A percentile compares a stretch with the other conserved stretches of the same genome.
Conservation (phyloP, 2,888 invertebrate genomes). For the Tetragonula carbonaria region DNA sequence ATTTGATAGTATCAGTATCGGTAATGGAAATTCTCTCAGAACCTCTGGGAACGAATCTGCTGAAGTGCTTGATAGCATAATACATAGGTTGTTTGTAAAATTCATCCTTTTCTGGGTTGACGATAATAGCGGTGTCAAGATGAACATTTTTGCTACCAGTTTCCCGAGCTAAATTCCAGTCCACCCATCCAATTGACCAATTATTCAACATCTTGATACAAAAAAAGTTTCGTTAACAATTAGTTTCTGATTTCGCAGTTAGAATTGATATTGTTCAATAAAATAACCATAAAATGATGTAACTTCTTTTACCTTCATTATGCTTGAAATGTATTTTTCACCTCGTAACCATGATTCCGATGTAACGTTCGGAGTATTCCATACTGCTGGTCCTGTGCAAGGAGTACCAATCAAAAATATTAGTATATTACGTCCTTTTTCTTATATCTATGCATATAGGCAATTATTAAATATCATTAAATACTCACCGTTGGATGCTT, state of each 20-base stretch:
- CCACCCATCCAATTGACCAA: conserved; percentile 89
- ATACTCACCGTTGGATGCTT: conserved; percentile 89
- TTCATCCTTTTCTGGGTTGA: conserved; percentile 87
- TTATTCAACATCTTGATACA: conserved; percentile 36
- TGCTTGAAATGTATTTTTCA: conserved; percentile 87
- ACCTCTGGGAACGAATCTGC: conserved; percentile 82
- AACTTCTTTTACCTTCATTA: conserved; percentile 83
- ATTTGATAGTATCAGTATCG: conserved; percentile 79
- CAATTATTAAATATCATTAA: no score
- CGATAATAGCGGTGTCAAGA: conserved; percentile 92
- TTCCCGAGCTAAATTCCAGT: conserved; percentile 94
- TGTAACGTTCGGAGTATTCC: conserved; percentile 84
- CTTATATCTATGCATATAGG: no score
- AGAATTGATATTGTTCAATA: background rate
- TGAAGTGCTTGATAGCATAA: conserved; percentile 93
- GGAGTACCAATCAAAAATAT: no score
- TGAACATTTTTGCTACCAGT: conserved; percentile 92
- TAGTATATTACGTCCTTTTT: no score
- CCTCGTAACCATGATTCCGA: conserved; percentile 92
- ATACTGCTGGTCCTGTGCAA: background rate
- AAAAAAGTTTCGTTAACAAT: background rate
- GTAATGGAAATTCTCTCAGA: conserved; percentile 56
- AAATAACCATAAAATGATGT: background rate
- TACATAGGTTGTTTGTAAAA: conserved; percentile 96
- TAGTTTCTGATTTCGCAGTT: background rate